Percentiles rank a stretch among this genome's conserved stretches.
Conservation (phyloP, 2,113 vertebrate genomes). For the Tonatia bakeri region DNA sequence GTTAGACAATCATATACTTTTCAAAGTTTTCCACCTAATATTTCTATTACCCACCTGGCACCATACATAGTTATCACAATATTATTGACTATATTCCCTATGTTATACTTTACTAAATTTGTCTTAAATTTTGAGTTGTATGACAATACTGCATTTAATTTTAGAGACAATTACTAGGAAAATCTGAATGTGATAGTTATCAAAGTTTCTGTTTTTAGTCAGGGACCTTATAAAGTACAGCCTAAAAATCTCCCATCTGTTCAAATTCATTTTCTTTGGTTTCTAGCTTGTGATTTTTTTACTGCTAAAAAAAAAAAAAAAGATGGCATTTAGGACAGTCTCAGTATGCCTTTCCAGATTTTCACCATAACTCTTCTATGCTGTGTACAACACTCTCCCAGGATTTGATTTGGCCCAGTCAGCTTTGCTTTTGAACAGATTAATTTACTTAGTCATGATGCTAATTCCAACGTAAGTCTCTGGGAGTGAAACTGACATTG, state of each 20-base stretch:
- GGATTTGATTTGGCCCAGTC: background rate
- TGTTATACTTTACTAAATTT: background rate
- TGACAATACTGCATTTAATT: background rate
- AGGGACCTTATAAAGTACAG: background rate
- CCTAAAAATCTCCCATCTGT: background rate
- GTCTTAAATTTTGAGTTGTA: conserved; percentile 1
- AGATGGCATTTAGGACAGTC: background rate
- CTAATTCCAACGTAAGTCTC: conserved; percentile 11
- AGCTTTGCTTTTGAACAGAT: conserved; percentile 12
- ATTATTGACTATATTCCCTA: background rate
- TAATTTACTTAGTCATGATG: conserved; percentile 15
- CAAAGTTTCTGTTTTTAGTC: background rate
- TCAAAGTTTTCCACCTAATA: no score
- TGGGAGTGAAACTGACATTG: background rate
- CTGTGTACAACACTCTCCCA: background rate
- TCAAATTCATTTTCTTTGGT: background rate
- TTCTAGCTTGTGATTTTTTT: background rate
- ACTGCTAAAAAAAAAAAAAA: background rate
- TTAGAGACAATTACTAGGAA: background rate
- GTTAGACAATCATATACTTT: background rate
- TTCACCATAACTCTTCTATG: background rate
- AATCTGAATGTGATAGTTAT: background rate
- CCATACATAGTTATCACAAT: no score
- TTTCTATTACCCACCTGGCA: no score
- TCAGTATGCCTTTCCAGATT: background rate